Evolutionary conservation across 1,140 invertebrate species (phyloP), one percentile per base, ranked within the genome.

Genomic region (Leucophenga varia): DNA sequence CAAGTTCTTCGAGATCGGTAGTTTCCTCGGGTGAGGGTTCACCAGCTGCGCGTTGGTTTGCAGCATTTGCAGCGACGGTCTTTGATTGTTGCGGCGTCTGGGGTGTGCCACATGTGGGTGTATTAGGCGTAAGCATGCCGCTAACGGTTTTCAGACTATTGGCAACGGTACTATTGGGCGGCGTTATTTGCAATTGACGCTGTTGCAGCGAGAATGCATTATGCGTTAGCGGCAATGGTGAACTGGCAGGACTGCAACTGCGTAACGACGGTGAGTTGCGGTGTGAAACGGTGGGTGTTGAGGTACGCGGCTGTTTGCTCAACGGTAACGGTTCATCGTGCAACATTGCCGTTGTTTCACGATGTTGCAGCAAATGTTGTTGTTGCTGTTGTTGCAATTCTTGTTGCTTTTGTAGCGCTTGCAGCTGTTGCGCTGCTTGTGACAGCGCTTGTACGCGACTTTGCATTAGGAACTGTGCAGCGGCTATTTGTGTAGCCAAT

Each of bases 1-100:
- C 93, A 18, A 97, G 80, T 72, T 97, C 95, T 74, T 96, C 93
- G 30, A 97, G 81, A 75, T 97, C 94, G 7, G 93, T 94, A 10
- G 93, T 93, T 76, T 96, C 93, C 64, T 97, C 93, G 0, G 86
- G 84, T 10, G 87, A 85, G 6, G 89, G 87, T 63, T 92, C 90
- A 35, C 90, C 79, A 12, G 80, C 72, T 47, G 80, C 67, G 68
- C 77, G 75, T 30, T 79, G 78, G 51, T 78, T 61, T 75, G 77
- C 22, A 3, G 59, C 61, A 28, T 56, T 60, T 12, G 14, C 17
- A 28, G 64, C 59, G 38, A 71, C 54, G 8, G 79, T 79, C 44
- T 74, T 74, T 2, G 80, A 71, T 76, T 82, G 57, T 79, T 80
- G 75, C 57, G 81, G 61, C 73, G 76, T 73, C 30, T 57, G 56